A percentile compares a stretch with the other conserved stretches of the same genome.
phyloP scores from a whole-genome alignment of 2,113 vertebrate genomes.

The Vombatus ursinus region DNA sequence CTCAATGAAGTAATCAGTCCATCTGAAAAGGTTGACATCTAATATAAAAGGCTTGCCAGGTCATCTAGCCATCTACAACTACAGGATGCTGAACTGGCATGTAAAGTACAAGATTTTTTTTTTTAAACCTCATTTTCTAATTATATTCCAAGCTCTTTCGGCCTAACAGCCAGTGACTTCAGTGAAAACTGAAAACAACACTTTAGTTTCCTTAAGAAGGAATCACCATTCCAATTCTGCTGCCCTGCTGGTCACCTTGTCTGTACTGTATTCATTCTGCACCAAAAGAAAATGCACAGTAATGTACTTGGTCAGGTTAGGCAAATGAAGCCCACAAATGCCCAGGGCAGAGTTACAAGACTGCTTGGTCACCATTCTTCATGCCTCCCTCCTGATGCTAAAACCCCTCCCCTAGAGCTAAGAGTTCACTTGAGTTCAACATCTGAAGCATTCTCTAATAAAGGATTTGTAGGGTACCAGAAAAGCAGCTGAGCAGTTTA shows the following conservation, averaged over 20 bases:
- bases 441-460: neutral
- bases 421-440: neutral
- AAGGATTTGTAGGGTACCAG: conserved; percentile 11
- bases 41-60: neutral
- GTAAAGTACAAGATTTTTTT: neutral
- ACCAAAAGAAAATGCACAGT: neutral
- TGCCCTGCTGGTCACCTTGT: neutral
- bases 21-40: neutral
- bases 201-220: conserved; percentile 40
- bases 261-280: neutral
- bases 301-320: neutral
- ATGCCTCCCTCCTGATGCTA: neutral
- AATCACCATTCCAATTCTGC: neutral
- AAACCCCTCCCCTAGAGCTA: neutral
- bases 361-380: neutral
- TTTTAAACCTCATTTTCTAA: neutral
- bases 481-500: neutral
- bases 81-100: neutral
- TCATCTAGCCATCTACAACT: neutral
- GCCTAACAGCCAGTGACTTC: neutral
- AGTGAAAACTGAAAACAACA: conserved; percentile 31
- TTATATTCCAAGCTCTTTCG: neutral
- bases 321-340: neutral
- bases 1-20: neutral
- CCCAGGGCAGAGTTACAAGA: neutral